A percentile compares a stretch with the other conserved stretches of the same genome.
Conservation (phyloP, 2,888 invertebrate genomes). For the Plutella xylostella region DNA sequence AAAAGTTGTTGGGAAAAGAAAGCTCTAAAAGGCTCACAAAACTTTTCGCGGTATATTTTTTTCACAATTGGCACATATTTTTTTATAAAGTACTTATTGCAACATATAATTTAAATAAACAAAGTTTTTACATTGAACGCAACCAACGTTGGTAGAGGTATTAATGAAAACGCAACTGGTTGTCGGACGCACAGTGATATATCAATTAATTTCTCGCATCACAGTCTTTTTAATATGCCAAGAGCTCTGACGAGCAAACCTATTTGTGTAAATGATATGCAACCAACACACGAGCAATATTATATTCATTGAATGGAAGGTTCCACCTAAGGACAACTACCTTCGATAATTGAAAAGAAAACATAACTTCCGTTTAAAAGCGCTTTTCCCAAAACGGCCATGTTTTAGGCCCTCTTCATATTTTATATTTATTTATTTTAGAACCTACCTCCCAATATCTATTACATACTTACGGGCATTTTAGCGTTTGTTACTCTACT, state of each 20-base stretch:
- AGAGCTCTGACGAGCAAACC: background rate
- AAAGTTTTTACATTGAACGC: no score
- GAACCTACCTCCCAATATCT: background rate
- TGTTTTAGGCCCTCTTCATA: background rate
- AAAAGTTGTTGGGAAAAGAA: no score
- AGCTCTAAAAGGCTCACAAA: no score
- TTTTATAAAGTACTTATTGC: background rate
- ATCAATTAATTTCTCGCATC: conserved; percentile 42
- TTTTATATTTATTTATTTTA: background rate
- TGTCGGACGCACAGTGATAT: no score
- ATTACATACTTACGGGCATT: no score
- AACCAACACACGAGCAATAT: background rate
- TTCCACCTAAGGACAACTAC: background rate
- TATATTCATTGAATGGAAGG: background rate
- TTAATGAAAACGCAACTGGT: conserved; percentile 17
- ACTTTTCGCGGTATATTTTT: no score
- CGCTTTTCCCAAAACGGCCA: background rate
- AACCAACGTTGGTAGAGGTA: background rate
- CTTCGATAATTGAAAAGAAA: background rate
- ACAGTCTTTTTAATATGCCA: conserved; percentile 29
- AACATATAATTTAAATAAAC: background rate
- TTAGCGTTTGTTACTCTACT: no score
- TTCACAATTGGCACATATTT: background rate
- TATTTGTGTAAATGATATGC: background rate
- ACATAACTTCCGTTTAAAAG: no score